Evolutionary conservation across 1,140 invertebrate species (phyloP).

Genomic region (Zophobas morio): DNA sequence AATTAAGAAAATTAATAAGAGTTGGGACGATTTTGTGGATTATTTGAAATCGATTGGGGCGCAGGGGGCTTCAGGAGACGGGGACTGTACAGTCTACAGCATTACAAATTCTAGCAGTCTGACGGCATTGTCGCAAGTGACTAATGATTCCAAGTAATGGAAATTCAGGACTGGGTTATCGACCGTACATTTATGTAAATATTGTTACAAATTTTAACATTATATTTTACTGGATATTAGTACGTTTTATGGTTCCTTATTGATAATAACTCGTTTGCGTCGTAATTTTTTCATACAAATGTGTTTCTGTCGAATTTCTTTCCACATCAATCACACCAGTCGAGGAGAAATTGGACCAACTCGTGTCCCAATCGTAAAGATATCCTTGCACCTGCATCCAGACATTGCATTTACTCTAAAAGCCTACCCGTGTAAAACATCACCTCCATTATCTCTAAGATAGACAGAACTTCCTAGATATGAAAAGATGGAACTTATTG

Average conservation of each 20-base stretch:
- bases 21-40: conserved; percentile 57
- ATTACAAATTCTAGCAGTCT: conserved; percentile 11
- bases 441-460: neutral
- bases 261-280: too few relatives aligned
- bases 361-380: neutral
- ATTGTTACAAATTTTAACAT: neutral
- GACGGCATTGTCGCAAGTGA: conserved; percentile 13
- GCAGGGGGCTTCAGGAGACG: conserved; percentile 7
- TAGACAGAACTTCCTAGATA: neutral
- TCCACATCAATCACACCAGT: too few relatives aligned
- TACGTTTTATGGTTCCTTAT: too few relatives aligned
- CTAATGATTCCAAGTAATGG: conserved; percentile 29
- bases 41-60: conserved; percentile 53
- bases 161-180: neutral
- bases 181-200: neutral
- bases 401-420: neutral
- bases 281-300: too few relatives aligned
- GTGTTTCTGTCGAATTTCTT: too few relatives aligned
- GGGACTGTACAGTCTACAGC: conserved; percentile 17
- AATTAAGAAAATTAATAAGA: conserved; percentile 55
- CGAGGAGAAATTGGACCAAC: too few relatives aligned
- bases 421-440: conserved; percentile 5
- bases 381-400: neutral
- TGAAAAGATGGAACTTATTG: conserved; percentile 10
- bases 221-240: neutral